Percentiles rank a stretch among this genome's conserved stretches.
phyloP scores from a whole-genome alignment of 2,888 invertebrate genomes.

The Acanthoscelides obtectus region DNA sequence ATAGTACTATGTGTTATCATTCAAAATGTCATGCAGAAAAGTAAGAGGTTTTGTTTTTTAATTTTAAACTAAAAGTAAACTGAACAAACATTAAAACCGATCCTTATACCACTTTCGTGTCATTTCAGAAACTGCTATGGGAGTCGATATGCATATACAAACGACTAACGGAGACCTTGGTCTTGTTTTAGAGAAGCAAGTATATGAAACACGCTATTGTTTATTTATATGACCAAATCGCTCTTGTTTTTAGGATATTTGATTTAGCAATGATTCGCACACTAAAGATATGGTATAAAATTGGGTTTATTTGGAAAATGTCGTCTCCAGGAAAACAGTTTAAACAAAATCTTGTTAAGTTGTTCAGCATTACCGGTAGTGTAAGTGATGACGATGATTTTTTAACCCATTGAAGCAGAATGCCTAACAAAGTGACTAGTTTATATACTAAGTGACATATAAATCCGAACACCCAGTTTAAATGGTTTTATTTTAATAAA shows the following conservation, averaged over 20 bases:
- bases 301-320: conserved; percentile 12
- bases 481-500: no score
- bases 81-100: no score
- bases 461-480: no score
- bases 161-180: conserved; percentile 10
- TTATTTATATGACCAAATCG: not conserved
- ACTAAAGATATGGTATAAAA: conserved; percentile 14
- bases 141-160: conserved; percentile 16
- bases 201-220: not conserved
- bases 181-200: conserved; percentile 15
- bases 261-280: conserved; percentile 11
- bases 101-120: not conserved
- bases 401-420: not conserved
- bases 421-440: no score
- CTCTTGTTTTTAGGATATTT: conserved; percentile 9
- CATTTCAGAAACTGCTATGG: conserved; percentile 19
- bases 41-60: no score
- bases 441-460: no score
- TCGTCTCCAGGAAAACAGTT: conserved; percentile 9
- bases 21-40: no score
- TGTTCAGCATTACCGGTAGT: conserved; percentile 6
- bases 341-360: not conserved
- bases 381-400: conserved; percentile 7
- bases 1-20: no score
- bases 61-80: no score